Evolutionary conservation across 2,797 vertebrate species (phyloP), one percentile per base, ranked within the genome.

Genomic region (Malurus splendens): DNA sequence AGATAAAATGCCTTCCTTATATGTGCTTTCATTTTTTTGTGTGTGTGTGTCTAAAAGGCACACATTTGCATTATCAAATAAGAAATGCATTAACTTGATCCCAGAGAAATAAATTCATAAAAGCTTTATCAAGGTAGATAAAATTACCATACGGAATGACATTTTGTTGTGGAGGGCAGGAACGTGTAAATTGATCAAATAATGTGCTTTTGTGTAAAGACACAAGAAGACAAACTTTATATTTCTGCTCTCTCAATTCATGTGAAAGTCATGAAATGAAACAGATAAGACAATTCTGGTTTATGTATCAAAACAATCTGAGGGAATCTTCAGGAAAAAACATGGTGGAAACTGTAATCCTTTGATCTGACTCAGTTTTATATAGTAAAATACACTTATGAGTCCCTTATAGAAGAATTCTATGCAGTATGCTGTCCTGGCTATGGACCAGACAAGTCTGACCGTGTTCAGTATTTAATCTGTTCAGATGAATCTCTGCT

Each of bases 281-380:
- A 12, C 6, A 28, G 18, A 0, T 56, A 11, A 28, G 22, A 42
- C 4, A 7, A 3, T 64, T 82, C 8, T 42, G 12, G 8, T 74
- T 79, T 52, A 15, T 39, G 4, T 52, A 3, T 65, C 16, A 60
- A 23, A 86, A 60, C 14, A 48, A 6, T 62, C 11, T 39, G 12
- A 67, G 28, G 12, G 13, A 4, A 14, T 28, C 22, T 51, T 86
- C 6, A 38, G 36, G 30, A 73, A 44, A n/a, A 62, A 55, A 16
- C 1, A 0, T 77, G 18, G 10, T 57, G 7, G 33, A 60, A 90
- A 32, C 38, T 55, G n/a, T 19, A 72, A 1, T 32, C 30, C 30
- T 61, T 45, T 42, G 9, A 7, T 77, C 30, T 71, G 51, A 61
- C 18, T 70, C 10, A 1, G 8, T 68, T 84, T 71, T 67, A 24